Conservation (phyloP, 1,140 invertebrate genomes). For the Elymnias hypermnestra region DNA sequence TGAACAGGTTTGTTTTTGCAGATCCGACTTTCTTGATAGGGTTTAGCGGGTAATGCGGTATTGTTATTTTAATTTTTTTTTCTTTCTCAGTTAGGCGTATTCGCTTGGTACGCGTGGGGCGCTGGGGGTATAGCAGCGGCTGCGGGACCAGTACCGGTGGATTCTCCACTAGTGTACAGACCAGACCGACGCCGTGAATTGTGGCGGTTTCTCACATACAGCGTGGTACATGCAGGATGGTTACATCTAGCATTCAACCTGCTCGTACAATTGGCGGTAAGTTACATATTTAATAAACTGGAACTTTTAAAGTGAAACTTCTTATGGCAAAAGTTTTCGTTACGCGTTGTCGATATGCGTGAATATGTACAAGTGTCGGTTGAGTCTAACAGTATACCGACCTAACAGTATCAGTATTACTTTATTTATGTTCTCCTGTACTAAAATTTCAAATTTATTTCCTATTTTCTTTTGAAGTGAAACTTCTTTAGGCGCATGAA, state of each 20-base stretch:
- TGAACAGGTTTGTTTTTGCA: too few species aligned
- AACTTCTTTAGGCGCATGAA: too few species aligned
- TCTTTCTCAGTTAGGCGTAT: slow-evolving; percentile 95
- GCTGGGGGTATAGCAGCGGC: slow-evolving; percentile 89
- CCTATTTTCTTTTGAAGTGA: too few species aligned
- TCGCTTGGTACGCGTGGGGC: slow-evolving; percentile 91
- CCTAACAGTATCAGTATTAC: too few species aligned
- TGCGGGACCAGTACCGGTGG: slow-evolving; percentile 92
- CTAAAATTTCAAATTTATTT: too few species aligned
- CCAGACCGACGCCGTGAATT: slow-evolving; percentile 93
- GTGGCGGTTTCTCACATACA: slow-evolving; percentile 96
- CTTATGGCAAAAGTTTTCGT: background rate
- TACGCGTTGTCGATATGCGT: too few species aligned
- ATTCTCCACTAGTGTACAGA: slow-evolving; percentile 95
- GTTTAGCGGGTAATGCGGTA: too few species aligned
- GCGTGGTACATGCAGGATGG: slow-evolving; percentile 97
- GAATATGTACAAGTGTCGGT: too few species aligned
- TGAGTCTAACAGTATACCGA: too few species aligned
- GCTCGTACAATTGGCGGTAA: slow-evolving; percentile 84
- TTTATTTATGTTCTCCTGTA: too few species aligned
- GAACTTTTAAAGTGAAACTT: background rate
- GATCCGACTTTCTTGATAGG: too few species aligned
- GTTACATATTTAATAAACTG: slow-evolving; percentile 1
- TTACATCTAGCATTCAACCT: slow-evolving; percentile 96
- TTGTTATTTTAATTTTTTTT: too few species aligned